Percentiles rank a stretch among this genome's conserved stretches.
These are phyloP conservation scores for Saguinus imperator DNA, from an alignment of 2,113 vertebrate species.

Conservation along the genomic window DNA sequence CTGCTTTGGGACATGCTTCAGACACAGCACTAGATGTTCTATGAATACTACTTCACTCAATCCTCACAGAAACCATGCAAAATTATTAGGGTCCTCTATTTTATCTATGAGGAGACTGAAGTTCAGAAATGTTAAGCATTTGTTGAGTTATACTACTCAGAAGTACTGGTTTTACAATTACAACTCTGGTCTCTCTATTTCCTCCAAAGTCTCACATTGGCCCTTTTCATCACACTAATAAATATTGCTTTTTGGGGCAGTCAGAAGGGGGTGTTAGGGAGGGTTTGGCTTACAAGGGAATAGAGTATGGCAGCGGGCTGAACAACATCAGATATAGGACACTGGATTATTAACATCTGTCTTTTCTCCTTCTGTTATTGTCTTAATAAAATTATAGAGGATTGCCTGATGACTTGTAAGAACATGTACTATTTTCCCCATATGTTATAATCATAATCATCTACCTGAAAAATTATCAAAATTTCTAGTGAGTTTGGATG, in stretches of 20 bases:
- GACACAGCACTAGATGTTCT: neutral
- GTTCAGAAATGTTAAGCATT: neutral
- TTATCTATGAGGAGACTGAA: neutral
- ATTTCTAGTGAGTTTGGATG: conserved; percentile 44
- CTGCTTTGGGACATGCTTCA: neutral
- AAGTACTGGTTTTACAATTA: neutral
- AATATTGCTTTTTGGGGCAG: neutral
- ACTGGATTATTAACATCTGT: neutral
- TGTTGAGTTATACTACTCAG: neutral
- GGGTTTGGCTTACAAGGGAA: neutral
- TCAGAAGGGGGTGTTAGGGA: neutral
- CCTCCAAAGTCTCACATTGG: neutral
- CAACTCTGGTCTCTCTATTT: conserved; percentile 7
- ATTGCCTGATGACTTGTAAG: neutral
- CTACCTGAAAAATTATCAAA: conserved; percentile 50
- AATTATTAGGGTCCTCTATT: neutral
- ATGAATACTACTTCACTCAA: neutral
- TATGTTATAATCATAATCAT: neutral
- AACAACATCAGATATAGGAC: neutral
- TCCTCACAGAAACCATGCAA: neutral
- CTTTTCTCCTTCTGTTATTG: neutral
- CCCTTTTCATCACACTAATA: neutral
- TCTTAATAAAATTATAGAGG: conserved; percentile 3
- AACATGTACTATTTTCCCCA: neutral
- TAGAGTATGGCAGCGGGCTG: neutral